phyloP scores from a whole-genome alignment of 1,140 invertebrate species.

The Diuraphis noxia region DNA sequence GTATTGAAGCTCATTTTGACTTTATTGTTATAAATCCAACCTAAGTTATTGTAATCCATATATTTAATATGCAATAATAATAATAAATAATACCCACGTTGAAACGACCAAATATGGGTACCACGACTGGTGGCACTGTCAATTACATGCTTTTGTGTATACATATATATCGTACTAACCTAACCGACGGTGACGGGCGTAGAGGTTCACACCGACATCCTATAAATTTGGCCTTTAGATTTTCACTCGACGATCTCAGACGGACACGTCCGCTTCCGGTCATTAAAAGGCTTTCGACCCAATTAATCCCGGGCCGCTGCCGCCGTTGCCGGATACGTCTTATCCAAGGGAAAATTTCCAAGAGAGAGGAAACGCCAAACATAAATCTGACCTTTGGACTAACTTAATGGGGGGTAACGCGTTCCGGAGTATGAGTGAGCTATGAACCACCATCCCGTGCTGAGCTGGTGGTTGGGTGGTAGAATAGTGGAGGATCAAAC shows the following conservation, averaged over 20 bases:
- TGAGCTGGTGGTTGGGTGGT: neutral
- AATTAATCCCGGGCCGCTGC: conserved; percentile 29
- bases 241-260: neutral
- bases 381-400: conserved; percentile 40
- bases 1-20: neutral
- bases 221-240: conserved; percentile 31
- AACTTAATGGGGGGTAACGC: conserved; percentile 34
- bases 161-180: neutral
- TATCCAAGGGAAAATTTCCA: neutral
- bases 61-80: neutral
- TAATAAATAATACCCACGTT: neutral
- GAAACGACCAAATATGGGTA: neutral
- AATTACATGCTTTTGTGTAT: neutral
- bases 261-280: conserved; percentile 34
- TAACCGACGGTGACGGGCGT: neutral
- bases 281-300: conserved; percentile 43
- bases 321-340: neutral
- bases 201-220: neutral
- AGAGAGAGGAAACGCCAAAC: conserved; percentile 5
- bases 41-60: neutral
- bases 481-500: neutral
- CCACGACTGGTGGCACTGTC: neutral
- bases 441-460: neutral
- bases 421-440: neutral
- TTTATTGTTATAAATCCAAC: neutral